Percentiles rank a stretch among this genome's conserved stretches.
Conservation (phyloP, 2,888 invertebrate genomes). For the Pheosia gnoma region DNA sequence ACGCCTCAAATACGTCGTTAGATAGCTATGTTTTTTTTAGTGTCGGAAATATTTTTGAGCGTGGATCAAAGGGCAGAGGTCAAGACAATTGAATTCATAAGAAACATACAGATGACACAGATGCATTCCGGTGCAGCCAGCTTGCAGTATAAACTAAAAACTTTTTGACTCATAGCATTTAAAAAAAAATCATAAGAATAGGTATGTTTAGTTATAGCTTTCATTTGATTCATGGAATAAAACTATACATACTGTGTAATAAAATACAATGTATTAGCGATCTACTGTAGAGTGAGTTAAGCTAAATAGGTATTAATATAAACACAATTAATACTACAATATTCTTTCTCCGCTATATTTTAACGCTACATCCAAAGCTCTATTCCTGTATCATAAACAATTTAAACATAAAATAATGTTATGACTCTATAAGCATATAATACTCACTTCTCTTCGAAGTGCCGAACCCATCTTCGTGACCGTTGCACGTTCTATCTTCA, state of each 20-base stretch:
- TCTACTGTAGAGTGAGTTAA: background rate
- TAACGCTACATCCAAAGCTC: conserved; percentile 33
- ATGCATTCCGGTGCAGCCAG: background rate
- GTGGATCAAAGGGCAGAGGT: conserved; percentile 1
- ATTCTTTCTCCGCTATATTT: conserved; percentile 15
- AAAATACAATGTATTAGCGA: background rate
- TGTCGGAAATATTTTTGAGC: background rate
- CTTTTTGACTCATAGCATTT: too few relatives aligned
- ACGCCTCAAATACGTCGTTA: background rate
- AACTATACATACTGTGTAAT: background rate
- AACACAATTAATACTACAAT: conserved; percentile 8
- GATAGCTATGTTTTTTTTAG: background rate
- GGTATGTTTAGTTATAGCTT: too few relatives aligned
- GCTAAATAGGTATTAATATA: background rate
- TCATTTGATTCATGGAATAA: too few relatives aligned
- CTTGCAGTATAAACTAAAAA: too few relatives aligned
- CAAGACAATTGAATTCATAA: background rate
- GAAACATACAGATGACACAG: background rate
- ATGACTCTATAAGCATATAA: conserved; percentile 42
- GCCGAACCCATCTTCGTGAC: conserved; percentile 74
- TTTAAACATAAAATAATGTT: conserved; percentile 45
- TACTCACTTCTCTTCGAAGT: conserved; percentile 76
- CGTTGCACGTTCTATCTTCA: conserved; percentile 72
- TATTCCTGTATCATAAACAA: conserved; percentile 38
- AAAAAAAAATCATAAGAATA: too few relatives aligned